Evolutionary conservation across 1,140 invertebrate species (phyloP).

Genomic region (Pinna nobilis): DNA sequence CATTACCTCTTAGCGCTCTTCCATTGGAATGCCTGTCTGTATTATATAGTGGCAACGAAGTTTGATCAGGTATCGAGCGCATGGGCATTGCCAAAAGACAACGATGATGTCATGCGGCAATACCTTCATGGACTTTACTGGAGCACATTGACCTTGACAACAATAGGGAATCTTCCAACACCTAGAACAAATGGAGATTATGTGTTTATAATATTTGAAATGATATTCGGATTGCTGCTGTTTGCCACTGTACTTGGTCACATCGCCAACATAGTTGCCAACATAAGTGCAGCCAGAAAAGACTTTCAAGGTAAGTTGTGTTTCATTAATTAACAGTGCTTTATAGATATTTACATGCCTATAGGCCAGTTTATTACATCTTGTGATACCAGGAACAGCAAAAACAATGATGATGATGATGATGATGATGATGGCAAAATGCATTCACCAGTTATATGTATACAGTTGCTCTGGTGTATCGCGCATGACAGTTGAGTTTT

Average conservation of each 20-base stretch:
- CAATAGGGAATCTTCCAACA: conserved; percentile 83
- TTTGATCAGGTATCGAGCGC: conserved; percentile 34
- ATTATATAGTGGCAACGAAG: conserved; percentile 79
- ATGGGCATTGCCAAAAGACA: conserved; percentile 64
- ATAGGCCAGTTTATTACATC: too few relatives aligned
- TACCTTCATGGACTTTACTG: conserved; percentile 99
- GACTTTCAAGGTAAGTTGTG: conserved; percentile 74
- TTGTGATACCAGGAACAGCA: too few relatives aligned
- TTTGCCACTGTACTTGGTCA: conserved; percentile 75
- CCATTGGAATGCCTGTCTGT: conserved; percentile 99
- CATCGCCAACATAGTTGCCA: conserved; percentile 75
- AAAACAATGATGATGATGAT: too few relatives aligned
- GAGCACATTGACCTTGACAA: conserved; percentile 96
- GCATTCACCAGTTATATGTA: too few relatives aligned
- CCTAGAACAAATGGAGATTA: conserved; percentile 84
- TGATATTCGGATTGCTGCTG: conserved; percentile 72
- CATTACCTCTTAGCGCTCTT: conserved; percentile 98
- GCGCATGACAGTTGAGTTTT: too few relatives aligned
- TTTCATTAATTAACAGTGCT: not conserved
- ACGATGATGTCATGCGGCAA: conserved; percentile 71
- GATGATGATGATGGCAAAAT: too few relatives aligned
- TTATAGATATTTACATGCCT: too few relatives aligned
- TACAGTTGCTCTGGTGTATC: too few relatives aligned
- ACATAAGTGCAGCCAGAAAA: conserved; percentile 73
- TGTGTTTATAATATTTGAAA: conserved; percentile 71